Evolutionary conservation across 2,888 invertebrate genomes (phyloP), one percentile per base, ranked within the genome.

Genomic region (Chromoteleia sp.): DNA sequence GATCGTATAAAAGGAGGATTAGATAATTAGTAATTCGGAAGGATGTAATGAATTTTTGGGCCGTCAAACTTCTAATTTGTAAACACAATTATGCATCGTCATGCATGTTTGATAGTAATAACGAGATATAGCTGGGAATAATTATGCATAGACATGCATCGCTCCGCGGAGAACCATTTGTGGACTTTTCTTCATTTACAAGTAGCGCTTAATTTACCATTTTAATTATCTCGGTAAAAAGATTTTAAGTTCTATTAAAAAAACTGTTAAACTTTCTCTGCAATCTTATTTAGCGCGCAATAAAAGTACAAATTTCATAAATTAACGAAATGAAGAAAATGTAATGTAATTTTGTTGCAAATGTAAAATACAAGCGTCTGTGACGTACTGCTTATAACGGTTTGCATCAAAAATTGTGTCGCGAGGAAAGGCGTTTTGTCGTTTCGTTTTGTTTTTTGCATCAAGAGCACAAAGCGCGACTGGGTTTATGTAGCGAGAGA

Each of bases 401-500:
- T 5, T 14, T 14, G 14, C 39, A 6, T 39, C 12, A 39, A 39
- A 39, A 39, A 39, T n/a, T 39, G 14, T 39, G 39, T 39, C 12
- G 12, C 39, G 6, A 39, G 12, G 3, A 1, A n/a, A 14, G 14
- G 39, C 14, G 39, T n/a, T 14, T n/a, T n/a, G 5, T 25, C 25
- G 25, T 25, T 25, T 25, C 5, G 25, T 1, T 14, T 39, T 36
- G 2, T 59, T 59, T 43, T 41, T 59, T 43, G 12, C 39, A 7
- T 58, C 12, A 59, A 59, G 43, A 15, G 29, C 33, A 45, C 61
- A 48, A 65, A 65, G 45, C 33, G 19, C 21, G 33, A 12, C 41
- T 39, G 36, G 30, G 14, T 68, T 68, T 67, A 39, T 52, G 29
- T 43, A 52, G 39, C 39, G 29, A 54, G 50, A 14, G 21, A 59